phyloP scores from a whole-genome alignment of 2,888 invertebrate species.

The Netelia virgata region DNA sequence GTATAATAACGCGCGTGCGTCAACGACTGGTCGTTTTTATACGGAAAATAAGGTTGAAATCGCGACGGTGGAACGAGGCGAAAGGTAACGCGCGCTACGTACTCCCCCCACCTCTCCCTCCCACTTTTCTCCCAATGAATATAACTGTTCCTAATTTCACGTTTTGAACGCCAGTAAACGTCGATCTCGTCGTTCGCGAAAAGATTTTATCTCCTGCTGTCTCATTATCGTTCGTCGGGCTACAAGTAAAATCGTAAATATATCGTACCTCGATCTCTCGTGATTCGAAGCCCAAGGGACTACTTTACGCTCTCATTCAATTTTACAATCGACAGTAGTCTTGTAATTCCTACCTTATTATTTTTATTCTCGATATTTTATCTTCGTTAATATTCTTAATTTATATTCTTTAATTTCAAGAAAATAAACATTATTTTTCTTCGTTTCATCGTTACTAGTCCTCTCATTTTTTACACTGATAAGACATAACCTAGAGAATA shows the following conservation, averaged over 20 bases:
- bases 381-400: not conserved
- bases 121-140: constrained; percentile 31
- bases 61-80: not conserved
- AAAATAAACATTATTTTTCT: not conserved
- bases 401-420: not conserved
- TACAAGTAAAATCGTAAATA: constrained; percentile 29
- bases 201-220: constrained; percentile 63
- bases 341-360: not conserved
- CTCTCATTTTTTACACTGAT: no score
- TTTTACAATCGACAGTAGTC: constrained; percentile 38
- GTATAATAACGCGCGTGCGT: constrained; percentile 52
- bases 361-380: not conserved
- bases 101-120: no score
- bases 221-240: constrained; percentile 54
- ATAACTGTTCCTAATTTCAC: constrained; percentile 68
- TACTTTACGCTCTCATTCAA: constrained; percentile 32
- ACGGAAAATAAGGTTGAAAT: constrained; percentile 9
- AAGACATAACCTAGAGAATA: no score
- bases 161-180: constrained; percentile 60
- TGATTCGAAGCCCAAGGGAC: constrained; percentile 6
- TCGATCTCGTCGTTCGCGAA: constrained; percentile 57
- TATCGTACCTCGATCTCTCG: constrained; percentile 16
- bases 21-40: constrained; percentile 57
- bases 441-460: not conserved
- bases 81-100: constrained; percentile 26